Evolutionary conservation across 2,888 invertebrate species (phyloP), one percentile per base, ranked within the genome.

Genomic region (Rhamphomyia laevipes): DNA sequence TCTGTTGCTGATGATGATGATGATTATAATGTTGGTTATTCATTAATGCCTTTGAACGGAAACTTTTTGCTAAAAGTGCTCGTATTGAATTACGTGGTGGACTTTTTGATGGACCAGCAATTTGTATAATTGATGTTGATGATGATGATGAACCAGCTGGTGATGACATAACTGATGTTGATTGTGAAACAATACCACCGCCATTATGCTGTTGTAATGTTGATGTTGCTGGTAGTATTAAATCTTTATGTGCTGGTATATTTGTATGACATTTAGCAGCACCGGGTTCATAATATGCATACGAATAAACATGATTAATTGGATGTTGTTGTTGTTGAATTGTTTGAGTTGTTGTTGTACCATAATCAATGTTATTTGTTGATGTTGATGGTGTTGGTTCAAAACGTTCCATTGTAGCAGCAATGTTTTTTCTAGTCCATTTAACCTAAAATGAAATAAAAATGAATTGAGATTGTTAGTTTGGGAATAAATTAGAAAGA

Each of bases 211-310:
- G n/a, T 35, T 13, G n/a, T 35, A n/a, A 13, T 15, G 42, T 27
- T n/a, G 42, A 42, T 21, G 21, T 23, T 56, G 42, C 27, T 42
- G 42, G 23, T 18, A 17, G 4, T 46, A 53, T 73, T 72, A 21
- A 76, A 74, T 57, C 63, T 55, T 56, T 63, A 52, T 55, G 62
- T 71, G 76, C 76, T 21, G 81, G 80, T 64, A 82, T 76, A 58
- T 83, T 78, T 53, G 80, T 79, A 59, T 77, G 77, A 55, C 74
- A 73, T 49, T 76, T 76, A 51, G 76, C 75, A 3, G 78, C 77
- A 7, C 80, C 80, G 0, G 80, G 78, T 62, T 86, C 86, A 66
- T 87, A 86, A 66, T 88, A 88, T 12, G 87, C 88, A 68, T 88
- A 88, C 23, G 87, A 84, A 68, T 88, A 88, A 61, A 86, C 86